A percentile compares a stretch with the other conserved stretches of the same genome.
These are phyloP conservation scores for Amazona guildingii DNA, from an alignment of 2,113 vertebrate species.

Conservation along the genomic window DNA sequence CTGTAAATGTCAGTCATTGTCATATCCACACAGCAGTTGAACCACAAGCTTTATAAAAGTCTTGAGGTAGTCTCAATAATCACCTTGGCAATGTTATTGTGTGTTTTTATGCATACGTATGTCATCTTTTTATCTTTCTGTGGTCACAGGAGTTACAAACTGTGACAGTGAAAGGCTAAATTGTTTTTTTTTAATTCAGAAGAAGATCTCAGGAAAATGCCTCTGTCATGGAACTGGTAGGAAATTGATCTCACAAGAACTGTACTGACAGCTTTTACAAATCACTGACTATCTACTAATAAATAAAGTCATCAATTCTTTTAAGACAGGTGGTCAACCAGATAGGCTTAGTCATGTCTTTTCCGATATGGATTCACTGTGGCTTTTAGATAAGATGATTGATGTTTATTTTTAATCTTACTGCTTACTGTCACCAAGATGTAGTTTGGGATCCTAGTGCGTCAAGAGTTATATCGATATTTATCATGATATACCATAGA, in stretches of 20 bases:
- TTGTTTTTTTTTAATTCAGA: neutral
- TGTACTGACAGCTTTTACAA: neutral
- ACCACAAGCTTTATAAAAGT: neutral
- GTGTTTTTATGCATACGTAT: neutral
- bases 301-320: neutral
- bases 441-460: neutral
- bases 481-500: neutral
- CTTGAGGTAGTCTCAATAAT: neutral
- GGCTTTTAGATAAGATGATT: neutral
- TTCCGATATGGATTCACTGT: neutral
- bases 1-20: neutral
- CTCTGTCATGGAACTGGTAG: neutral
- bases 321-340: neutral
- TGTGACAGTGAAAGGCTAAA: neutral
- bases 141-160: neutral
- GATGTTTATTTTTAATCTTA: neutral
- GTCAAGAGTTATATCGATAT: neutral
- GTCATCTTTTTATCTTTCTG: neutral
- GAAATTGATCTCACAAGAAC: neutral
- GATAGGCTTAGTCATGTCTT: neutral
- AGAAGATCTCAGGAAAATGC: neutral
- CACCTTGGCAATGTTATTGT: neutral
- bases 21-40: neutral
- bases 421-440: neutral
- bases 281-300: neutral